These are phyloP conservation scores for Diceros bicornis DNA, from an alignment of 2,797 vertebrate genomes.

Conservation along the genomic window DNA sequence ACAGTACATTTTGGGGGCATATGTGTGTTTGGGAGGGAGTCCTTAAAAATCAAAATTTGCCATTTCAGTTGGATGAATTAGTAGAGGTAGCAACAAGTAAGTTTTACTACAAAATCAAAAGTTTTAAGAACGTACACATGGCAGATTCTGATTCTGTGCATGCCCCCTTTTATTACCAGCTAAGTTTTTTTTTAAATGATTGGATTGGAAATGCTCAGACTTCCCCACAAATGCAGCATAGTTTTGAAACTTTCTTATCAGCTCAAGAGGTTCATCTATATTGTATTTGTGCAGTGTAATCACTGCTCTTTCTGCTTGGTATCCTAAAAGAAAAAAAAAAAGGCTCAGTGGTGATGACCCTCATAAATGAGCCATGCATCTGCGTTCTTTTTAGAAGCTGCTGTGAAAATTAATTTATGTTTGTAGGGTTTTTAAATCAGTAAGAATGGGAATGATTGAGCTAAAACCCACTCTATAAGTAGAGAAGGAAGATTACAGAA, in stretches of 20 bases:
- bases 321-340: conserved; percentile 77
- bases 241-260: conserved; percentile 82
- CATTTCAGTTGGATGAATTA: conserved; percentile 82
- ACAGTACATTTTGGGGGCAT: conserved; percentile 84
- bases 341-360: conserved; percentile 53
- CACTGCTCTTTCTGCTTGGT: conserved; percentile 85
- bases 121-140: conserved; percentile 77
- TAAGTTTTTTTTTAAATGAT: conserved; percentile 76
- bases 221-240: conserved; percentile 78
- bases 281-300: conserved; percentile 84
- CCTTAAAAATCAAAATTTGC: conserved; percentile 80
- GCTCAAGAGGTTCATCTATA: conserved; percentile 80
- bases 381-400: conserved; percentile 80
- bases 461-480: conserved; percentile 76
- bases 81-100: conserved; percentile 78
- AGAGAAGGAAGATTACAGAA: conserved; percentile 78
- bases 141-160: conserved; percentile 80
- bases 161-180: conserved; percentile 80
- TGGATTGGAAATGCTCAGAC: conserved; percentile 73
- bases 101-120: conserved; percentile 84
- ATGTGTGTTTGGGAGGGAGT: conserved; percentile 34
- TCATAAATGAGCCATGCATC: conserved; percentile 62
- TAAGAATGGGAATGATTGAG: conserved; percentile 77
- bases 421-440: conserved; percentile 75
- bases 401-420: conserved; percentile 74